These are phyloP conservation scores for Hermatobates lingyangjiaoensis DNA, from an alignment of 1,140 invertebrate species.

Conservation along the genomic window DNA sequence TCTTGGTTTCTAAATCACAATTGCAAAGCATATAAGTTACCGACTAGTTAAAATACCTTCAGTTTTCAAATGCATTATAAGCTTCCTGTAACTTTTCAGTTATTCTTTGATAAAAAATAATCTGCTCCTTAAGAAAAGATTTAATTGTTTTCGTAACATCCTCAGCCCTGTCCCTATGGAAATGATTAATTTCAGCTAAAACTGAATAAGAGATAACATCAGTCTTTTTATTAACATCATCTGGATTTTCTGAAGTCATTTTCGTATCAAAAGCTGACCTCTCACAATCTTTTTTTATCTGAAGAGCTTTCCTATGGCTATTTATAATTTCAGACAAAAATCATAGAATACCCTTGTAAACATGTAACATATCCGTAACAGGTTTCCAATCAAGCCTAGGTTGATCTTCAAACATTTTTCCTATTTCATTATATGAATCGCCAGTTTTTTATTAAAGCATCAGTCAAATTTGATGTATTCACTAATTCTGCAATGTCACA, in stretches of 20 bases:
- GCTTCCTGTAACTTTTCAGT: neutral
- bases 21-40: too few relatives aligned
- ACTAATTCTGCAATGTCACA: constrained; percentile 36
- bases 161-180: constrained; percentile 66
- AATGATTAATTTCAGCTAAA: constrained; percentile 84
- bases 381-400: constrained; percentile 79
- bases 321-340: constrained; percentile 72
- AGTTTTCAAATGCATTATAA: neutral
- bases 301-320: constrained; percentile 72
- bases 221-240: constrained; percentile 58
- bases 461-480: constrained; percentile 36
- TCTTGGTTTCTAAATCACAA: too few relatives aligned
- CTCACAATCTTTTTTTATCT: constrained; percentile 78
- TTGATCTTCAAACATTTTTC: constrained; percentile 72
- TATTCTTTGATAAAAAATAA: constrained; percentile 69
- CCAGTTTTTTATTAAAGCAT: constrained; percentile 74
- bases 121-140: constrained; percentile 69
- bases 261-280: constrained; percentile 59
- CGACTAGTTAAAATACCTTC: too few relatives aligned
- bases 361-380: constrained; percentile 70
- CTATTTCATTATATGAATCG: constrained; percentile 81
- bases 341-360: constrained; percentile 80
- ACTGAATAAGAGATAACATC: constrained; percentile 82
- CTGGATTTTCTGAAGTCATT: constrained; percentile 56
- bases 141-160: constrained; percentile 75